phyloP scores from a whole-genome alignment of 2,113 vertebrate genomes.

The Elanoides forficatus region DNA sequence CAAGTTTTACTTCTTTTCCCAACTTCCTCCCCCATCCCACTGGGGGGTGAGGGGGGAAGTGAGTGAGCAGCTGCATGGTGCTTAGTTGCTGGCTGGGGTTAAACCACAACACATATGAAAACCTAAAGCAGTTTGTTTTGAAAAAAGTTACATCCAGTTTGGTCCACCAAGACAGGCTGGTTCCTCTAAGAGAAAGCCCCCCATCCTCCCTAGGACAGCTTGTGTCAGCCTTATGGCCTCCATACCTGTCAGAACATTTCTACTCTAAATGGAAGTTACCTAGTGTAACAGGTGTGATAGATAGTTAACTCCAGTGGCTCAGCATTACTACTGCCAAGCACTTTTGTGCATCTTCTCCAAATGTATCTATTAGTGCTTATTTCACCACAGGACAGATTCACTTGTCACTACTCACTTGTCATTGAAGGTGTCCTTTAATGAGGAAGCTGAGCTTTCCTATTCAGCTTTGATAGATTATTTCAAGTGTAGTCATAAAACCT shows the following conservation, averaged over 20 bases:
- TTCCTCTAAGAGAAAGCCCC: not conserved
- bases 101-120: too few species aligned
- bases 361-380: not conserved
- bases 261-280: not conserved
- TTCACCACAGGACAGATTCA: not conserved
- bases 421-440: not conserved
- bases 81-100: too few species aligned
- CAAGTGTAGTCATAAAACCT: not conserved
- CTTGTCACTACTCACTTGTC: not conserved
- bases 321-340: not conserved
- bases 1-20: too few species aligned
- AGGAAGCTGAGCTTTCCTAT: not conserved
- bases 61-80: too few species aligned
- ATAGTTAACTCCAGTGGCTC: not conserved
- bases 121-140: not conserved
- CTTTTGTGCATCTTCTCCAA: not conserved
- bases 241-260: not conserved
- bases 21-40: too few species aligned
- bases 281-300: not conserved
- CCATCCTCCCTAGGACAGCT: fast-evolving
- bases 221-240: not conserved
- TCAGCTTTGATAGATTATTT: not conserved
- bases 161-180: not conserved
- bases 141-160: not conserved
- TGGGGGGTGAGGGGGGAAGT: too few species aligned